These are phyloP conservation scores for Dendropsophus ebraccatus DNA, from an alignment of 2,113 vertebrate genomes.

Conservation along the genomic window DNA sequence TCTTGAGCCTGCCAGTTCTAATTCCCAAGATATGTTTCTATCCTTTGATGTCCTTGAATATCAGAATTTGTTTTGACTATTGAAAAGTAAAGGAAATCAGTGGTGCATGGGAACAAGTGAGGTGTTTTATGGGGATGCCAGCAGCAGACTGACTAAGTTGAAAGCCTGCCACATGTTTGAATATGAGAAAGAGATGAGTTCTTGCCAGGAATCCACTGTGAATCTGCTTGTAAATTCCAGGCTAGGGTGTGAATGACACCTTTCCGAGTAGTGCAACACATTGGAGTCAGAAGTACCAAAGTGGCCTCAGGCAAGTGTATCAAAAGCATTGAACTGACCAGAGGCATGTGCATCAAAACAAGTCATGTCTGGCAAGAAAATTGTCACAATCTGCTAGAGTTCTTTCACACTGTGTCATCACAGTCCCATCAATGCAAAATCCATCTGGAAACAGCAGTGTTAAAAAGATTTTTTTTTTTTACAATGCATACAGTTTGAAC, in stretches of 20 bases:
- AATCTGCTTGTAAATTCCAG: slow-evolving; percentile 21
- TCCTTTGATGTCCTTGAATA: slow-evolving; percentile 59
- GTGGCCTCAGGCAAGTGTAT: slow-evolving; percentile 19
- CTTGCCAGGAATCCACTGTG: slow-evolving; percentile 25
- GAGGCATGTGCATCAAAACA: slow-evolving; percentile 9
- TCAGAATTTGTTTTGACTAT: slow-evolving; percentile 56
- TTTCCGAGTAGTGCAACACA: not conserved
- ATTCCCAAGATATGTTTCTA: slow-evolving; percentile 51
- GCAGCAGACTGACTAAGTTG: slow-evolving; percentile 43
- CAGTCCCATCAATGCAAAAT: not conserved
- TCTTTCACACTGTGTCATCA: not conserved
- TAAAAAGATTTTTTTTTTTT: not conserved
- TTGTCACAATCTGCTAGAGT: slow-evolving; percentile 36
- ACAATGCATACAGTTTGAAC: not conserved
- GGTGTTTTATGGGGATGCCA: slow-evolving; percentile 56
- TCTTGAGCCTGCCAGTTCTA: slow-evolving; percentile 43
- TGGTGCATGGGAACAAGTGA: slow-evolving; percentile 54
- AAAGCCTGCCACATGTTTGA: slow-evolving; percentile 48
- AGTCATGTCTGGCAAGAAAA: slow-evolving; percentile 6
- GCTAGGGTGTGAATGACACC: slow-evolving; percentile 20
- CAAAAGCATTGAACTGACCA: slow-evolving; percentile 14
- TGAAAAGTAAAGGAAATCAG: slow-evolving; percentile 56
- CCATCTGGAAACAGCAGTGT: not conserved
- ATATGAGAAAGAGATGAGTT: slow-evolving; percentile 27
- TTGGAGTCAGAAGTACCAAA: not conserved